Evolutionary conservation across 2,113 vertebrate genomes (phyloP).

Genomic region (Psophia crepitans): DNA sequence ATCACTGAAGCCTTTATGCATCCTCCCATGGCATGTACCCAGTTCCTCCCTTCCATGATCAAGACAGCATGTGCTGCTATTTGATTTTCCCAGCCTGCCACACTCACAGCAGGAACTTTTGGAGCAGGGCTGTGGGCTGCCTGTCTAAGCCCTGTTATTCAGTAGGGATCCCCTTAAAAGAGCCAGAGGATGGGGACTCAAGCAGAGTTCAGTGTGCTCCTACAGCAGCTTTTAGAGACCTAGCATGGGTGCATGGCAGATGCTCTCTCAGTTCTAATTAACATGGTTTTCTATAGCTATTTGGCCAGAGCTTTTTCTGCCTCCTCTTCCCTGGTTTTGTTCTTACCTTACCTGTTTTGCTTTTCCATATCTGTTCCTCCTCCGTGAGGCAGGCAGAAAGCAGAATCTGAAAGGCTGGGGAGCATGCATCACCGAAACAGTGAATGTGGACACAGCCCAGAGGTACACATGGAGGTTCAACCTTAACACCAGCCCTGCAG

Average conservation of each 20-base stretch:
- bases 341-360: neutral
- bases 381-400: neutral
- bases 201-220: neutral
- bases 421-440: neutral
- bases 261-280: neutral
- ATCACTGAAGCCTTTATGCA: neutral
- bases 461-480: neutral
- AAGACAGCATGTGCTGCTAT: neutral
- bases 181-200: neutral
- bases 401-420: neutral
- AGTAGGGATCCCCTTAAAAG: neutral
- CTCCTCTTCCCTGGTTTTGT: neutral
- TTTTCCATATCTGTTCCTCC: neutral
- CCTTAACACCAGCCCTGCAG: neutral
- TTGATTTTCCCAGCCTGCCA: neutral
- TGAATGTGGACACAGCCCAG: neutral
- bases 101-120: accelerated
- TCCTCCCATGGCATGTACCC: accelerated
- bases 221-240: neutral
- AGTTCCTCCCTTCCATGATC: neutral
- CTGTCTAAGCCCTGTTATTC: neutral
- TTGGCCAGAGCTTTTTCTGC: neutral
- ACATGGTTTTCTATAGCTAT: neutral
- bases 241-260: neutral
- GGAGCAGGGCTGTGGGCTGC: neutral